Conservation (phyloP, 2,888 invertebrate genomes). For the Nymphalis c-album region DNA sequence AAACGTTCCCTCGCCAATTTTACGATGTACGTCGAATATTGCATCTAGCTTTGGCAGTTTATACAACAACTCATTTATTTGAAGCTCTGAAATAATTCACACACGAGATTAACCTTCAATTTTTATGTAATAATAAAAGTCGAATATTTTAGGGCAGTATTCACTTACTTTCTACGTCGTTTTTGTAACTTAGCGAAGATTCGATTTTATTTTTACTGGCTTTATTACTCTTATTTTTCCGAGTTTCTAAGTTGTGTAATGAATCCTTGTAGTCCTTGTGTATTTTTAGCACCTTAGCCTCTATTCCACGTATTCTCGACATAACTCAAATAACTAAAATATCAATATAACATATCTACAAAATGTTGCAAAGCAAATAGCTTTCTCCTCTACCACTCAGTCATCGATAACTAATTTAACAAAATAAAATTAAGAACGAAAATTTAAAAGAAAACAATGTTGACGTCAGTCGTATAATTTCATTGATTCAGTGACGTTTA, state of each 20-base stretch:
- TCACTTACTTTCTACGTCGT: constrained; percentile 63
- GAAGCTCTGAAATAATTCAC: constrained; percentile 52
- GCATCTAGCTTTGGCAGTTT: constrained; percentile 83
- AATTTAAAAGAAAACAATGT: constrained; percentile 25
- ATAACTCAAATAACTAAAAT: constrained; percentile 42
- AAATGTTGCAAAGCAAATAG: constrained; percentile 7
- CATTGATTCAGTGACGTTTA: neutral
- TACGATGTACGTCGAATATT: constrained; percentile 84
- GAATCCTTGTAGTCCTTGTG: constrained; percentile 39
- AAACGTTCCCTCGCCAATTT: constrained; percentile 92
- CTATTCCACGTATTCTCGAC: constrained; percentile 73
- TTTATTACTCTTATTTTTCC: constrained; percentile 57
- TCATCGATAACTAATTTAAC: constrained; percentile 9
- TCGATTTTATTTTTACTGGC: constrained; percentile 51
- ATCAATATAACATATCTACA: constrained; percentile 19
- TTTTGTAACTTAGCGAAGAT: constrained; percentile 48
- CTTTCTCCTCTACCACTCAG: neutral
- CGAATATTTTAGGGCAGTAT: neutral
- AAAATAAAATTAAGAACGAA: constrained; percentile 15
- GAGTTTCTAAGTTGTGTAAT: constrained; percentile 50
- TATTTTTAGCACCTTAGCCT: constrained; percentile 61
- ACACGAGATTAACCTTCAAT: constrained; percentile 28
- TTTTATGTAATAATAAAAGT: constrained; percentile 6
- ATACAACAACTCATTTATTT: constrained; percentile 68
- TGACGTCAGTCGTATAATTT: constrained; percentile 18